A percentile compares a stretch with the other conserved stretches of the same genome.
Evolutionary conservation across 2,797 vertebrate species (phyloP).

Genomic region (Falco berigora): DNA sequence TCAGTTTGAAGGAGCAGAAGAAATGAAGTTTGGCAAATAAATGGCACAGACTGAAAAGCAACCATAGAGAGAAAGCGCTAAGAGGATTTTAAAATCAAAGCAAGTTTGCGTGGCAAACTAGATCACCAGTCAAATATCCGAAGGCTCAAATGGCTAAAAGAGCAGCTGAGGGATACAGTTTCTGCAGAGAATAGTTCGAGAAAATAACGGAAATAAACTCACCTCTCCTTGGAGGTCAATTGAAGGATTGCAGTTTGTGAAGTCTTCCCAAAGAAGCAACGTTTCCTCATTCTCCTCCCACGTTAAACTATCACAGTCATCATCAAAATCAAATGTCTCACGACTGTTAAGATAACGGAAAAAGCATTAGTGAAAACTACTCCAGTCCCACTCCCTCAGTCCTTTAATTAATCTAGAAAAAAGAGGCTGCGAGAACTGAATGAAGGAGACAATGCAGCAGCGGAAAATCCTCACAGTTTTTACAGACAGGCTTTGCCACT

Average conservation of each 20-base stretch:
- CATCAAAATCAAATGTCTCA: constrained; percentile 93
- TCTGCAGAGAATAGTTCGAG: background rate
- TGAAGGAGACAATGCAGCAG: background rate
- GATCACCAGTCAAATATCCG: background rate
- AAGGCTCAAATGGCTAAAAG: background rate
- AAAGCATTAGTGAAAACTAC: background rate
- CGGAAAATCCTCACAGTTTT: background rate
- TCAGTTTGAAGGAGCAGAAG: background rate
- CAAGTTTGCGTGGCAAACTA: background rate
- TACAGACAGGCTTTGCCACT: background rate
- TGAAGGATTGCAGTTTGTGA: constrained; percentile 88
- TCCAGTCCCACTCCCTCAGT: background rate
- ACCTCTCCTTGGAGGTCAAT: constrained; percentile 77
- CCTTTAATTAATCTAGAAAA: background rate
- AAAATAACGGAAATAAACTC: background rate
- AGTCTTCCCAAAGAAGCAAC: constrained; percentile 94
- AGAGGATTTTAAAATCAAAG: constrained; percentile 3
- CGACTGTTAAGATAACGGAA: constrained; percentile 74
- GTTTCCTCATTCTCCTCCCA: constrained; percentile 99
- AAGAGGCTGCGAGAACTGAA: background rate
- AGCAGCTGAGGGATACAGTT: background rate
- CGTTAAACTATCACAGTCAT: constrained; percentile 94
- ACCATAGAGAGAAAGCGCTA: background rate
- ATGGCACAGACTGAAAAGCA: background rate
- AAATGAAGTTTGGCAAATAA: background rate